Conservation (phyloP, 2,113 vertebrate genomes). For the Crocuta crocuta region DNA sequence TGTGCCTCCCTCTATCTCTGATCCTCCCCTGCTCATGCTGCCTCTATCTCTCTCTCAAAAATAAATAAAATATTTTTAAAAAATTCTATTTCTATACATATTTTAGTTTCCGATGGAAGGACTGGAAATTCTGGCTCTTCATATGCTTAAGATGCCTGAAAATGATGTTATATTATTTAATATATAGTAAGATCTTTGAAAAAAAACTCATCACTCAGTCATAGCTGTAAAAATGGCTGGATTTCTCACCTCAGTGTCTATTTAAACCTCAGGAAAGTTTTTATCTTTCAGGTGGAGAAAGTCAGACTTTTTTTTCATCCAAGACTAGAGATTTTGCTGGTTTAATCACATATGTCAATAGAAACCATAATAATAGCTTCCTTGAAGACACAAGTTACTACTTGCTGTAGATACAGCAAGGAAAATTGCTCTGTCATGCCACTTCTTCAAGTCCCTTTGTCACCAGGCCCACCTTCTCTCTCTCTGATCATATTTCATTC, state of each 20-base stretch:
- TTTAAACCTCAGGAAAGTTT: neutral
- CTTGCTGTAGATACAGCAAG: neutral
- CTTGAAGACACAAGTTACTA: slow-evolving; percentile 55
- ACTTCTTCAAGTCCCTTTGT: neutral
- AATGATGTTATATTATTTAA: neutral
- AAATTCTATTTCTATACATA: neutral
- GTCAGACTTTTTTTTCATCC: slow-evolving; percentile 12
- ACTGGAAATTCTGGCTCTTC: slow-evolving; percentile 28
- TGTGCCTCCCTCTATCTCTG: too few relatives aligned
- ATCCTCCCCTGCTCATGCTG: too few relatives aligned
- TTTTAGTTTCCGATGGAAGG: slow-evolving; percentile 24
- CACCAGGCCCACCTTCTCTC: neutral
- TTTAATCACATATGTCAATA: slow-evolving; percentile 48
- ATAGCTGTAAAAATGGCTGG: neutral
- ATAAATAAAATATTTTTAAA: too few relatives aligned
- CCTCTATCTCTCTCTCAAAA: too few relatives aligned
- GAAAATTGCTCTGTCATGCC: neutral
- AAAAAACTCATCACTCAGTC: slow-evolving; percentile 37
- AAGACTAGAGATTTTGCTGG: slow-evolving; percentile 38
- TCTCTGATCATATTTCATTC: neutral
- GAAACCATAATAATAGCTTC: slow-evolving; percentile 46
- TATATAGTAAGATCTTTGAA: slow-evolving; percentile 19
- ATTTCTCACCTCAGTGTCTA: slow-evolving; percentile 25
- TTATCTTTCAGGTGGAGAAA: slow-evolving; percentile 27
- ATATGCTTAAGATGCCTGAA: slow-evolving; percentile 9